Conservation (phyloP, 2,888 invertebrate genomes). For the Scelioninae gen. 2 region DNA sequence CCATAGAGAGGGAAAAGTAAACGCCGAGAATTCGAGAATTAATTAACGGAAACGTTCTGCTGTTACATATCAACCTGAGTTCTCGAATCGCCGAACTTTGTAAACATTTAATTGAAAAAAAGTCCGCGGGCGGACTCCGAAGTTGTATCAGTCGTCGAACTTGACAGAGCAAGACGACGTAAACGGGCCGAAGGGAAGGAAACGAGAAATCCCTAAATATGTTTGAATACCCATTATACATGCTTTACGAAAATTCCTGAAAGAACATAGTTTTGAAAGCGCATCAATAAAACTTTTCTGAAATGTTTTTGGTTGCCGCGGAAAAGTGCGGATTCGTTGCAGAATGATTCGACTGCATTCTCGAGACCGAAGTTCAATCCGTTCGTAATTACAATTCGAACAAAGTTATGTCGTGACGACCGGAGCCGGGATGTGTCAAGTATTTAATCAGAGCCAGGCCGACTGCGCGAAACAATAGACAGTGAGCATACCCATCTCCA, state of each 20-base stretch:
- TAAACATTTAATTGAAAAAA: conserved; percentile 57
- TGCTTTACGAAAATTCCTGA: conserved; percentile 55
- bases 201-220: conserved; percentile 52
- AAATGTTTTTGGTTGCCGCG: conserved; percentile 54
- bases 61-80: conserved; percentile 48
- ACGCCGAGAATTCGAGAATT: conserved; percentile 54
- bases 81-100: conserved; percentile 48
- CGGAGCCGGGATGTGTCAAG: conserved; percentile 73
- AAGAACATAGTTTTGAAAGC: conserved; percentile 57
- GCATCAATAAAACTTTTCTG: conserved; percentile 51
- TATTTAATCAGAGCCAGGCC: conserved; percentile 74
- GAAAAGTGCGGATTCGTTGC: conserved; percentile 52
- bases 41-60: conserved; percentile 48
- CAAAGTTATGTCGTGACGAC: conserved; percentile 72
- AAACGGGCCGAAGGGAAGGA: conserved; percentile 28
- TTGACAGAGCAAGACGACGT: conserved; percentile 53
- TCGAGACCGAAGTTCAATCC: conserved; percentile 66
- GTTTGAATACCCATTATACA: conserved; percentile 54
- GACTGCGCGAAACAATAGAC: conserved; percentile 73
- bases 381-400: conserved; percentile 74
- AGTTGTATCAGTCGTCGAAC: conserved; percentile 57
- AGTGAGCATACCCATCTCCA: conserved; percentile 62
- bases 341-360: conserved; percentile 55
- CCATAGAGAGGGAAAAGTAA: conserved; percentile 53
- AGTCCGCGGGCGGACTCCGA: conserved; percentile 26